Conservation (phyloP, 2,888 invertebrate genomes). For the Eupithecia inturbata region DNA sequence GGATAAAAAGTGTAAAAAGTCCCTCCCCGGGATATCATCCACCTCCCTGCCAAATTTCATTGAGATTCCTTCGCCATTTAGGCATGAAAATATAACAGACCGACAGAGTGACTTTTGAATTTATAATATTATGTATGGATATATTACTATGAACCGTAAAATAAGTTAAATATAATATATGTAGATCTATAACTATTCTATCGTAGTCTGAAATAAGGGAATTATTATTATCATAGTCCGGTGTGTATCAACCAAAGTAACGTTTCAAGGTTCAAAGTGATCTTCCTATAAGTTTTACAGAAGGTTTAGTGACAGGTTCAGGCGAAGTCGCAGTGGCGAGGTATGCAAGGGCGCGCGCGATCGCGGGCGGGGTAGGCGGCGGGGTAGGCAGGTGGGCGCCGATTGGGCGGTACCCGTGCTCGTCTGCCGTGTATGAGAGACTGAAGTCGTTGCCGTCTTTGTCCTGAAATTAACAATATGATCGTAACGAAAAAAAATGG, state of each 20-base stretch:
- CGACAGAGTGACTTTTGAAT: too few relatives aligned
- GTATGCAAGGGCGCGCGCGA: constrained; percentile 80
- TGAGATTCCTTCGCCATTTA: too few relatives aligned
- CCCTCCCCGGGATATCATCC: too few relatives aligned
- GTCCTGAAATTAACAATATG: constrained; percentile 73
- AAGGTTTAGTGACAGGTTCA: constrained; percentile 58
- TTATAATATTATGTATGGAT: too few relatives aligned
- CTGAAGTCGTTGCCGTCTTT: constrained; percentile 79
- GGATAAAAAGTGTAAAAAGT: too few relatives aligned
- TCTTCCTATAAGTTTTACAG: constrained; percentile 37
- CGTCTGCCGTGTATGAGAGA: constrained; percentile 81
- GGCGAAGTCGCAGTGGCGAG: constrained; percentile 76
- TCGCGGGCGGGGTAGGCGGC: constrained; percentile 82
- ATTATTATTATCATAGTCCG: background rate
- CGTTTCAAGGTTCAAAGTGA: background rate
- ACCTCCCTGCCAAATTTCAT: too few relatives aligned
- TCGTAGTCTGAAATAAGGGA: background rate
- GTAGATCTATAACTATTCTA: background rate
- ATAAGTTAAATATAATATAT: background rate
- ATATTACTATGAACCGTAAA: background rate
- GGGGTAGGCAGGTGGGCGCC: constrained; percentile 80
- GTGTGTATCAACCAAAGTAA: background rate
- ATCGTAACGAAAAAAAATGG: too few relatives aligned
- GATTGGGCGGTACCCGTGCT: constrained; percentile 77
- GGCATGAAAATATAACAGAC: too few relatives aligned